These are phyloP conservation scores for Apantesis nais DNA, from an alignment of 2,888 invertebrate species.

Conservation along the genomic window DNA sequence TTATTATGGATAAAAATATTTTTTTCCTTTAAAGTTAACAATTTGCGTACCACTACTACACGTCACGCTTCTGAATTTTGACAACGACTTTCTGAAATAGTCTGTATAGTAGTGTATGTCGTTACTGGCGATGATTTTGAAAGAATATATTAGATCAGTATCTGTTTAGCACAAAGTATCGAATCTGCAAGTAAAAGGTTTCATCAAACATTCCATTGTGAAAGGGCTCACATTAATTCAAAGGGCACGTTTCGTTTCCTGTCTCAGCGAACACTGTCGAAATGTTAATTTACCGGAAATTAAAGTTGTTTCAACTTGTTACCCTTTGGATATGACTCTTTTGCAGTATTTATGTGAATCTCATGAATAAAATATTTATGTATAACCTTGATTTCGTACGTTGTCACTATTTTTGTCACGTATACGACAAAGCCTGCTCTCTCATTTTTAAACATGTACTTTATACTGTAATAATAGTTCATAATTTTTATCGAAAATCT, in stretches of 20 bases:
- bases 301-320: conserved; percentile 81
- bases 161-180: conserved; percentile 11
- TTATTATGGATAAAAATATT: too few species aligned
- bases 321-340: conserved; percentile 72
- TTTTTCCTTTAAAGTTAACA: too few species aligned
- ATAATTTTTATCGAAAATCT: not conserved
- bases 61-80: too few species aligned
- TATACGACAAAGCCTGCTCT: not conserved
- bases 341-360: conserved; percentile 54
- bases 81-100: too few species aligned
- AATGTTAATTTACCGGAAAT: conserved; percentile 85
- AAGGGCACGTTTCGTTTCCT: conserved; percentile 72
- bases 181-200: conserved; percentile 34
- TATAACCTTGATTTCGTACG: conserved; percentile 9
- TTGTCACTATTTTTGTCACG: conserved; percentile 9
- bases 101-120: too few species aligned
- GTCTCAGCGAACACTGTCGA: conserved; percentile 67
- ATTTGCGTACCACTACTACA: too few species aligned
- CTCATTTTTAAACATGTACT: not conserved
- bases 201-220: conserved; percentile 38
- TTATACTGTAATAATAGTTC: not conserved
- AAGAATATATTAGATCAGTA: not conserved
- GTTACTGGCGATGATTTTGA: not conserved
- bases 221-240: conserved; percentile 66
- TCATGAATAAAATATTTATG: conserved; percentile 57